Percentiles rank a stretch among this genome's conserved stretches.
Evolutionary conservation across 2,888 invertebrate species (phyloP).

Genomic region (Halocaridina rubra): DNA sequence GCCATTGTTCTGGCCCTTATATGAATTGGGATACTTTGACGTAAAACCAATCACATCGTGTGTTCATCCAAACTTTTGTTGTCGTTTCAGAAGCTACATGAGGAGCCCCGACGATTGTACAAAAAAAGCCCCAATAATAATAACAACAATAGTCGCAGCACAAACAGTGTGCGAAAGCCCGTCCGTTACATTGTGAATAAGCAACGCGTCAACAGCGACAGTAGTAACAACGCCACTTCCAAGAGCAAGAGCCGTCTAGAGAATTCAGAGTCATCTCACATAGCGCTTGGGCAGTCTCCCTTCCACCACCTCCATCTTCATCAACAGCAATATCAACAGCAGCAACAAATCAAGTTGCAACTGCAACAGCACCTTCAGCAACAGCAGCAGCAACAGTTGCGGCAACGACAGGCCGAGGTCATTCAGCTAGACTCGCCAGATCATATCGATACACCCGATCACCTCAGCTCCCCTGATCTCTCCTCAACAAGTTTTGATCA

Average conservation of each 20-base stretch:
- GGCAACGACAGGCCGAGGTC: constrained; percentile 49
- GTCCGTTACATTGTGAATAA: constrained; percentile 63
- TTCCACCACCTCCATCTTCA: constrained; percentile 58
- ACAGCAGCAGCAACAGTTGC: constrained; percentile 50
- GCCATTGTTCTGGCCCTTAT: no score
- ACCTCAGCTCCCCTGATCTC: constrained; percentile 61
- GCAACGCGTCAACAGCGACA: constrained; percentile 34
- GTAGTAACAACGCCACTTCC: constrained; percentile 21
- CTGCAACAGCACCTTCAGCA: constrained; percentile 57
- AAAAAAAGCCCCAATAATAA: constrained; percentile 59
- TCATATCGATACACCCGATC: constrained; percentile 61
- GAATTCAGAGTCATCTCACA: constrained; percentile 34
- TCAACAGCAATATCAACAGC: constrained; percentile 54
- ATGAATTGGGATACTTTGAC: no score
- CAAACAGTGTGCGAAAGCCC: constrained; percentile 60
- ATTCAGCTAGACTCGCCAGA: constrained; percentile 61
- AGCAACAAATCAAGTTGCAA: constrained; percentile 57
- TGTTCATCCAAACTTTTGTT: no score
- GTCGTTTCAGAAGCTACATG: constrained; percentile 62
- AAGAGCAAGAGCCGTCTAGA: constrained; percentile 32
- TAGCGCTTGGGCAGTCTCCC: constrained; percentile 53
- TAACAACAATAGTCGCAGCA: no score
- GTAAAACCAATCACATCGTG: no score
- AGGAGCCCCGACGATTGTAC: constrained; percentile 62
- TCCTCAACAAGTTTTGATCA: constrained; percentile 60